Percentiles rank a stretch among this genome's conserved stretches.
Conservation (phyloP, 1,140 invertebrate species). For the Ptiloglossa arizonensis region DNA sequence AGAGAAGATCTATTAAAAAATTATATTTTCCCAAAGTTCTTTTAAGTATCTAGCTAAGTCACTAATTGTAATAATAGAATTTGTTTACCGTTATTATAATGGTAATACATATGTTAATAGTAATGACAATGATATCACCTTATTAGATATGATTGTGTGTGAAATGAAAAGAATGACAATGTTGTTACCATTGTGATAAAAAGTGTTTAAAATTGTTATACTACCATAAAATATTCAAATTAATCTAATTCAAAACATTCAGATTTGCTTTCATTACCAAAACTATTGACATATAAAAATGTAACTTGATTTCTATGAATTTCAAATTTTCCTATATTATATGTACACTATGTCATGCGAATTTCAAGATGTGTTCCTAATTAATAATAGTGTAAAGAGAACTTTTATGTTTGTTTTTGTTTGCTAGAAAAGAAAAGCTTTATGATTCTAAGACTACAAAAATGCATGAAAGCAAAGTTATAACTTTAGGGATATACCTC, state of each 20-base stretch:
- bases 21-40: neutral
- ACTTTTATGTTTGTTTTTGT: conserved; percentile 20
- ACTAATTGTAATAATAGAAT: neutral
- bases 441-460: conserved; percentile 76
- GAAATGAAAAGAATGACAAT: neutral
- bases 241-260: neutral
- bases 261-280: neutral
- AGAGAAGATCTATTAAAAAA: neutral
- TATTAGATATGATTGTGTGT: neutral
- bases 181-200: neutral
- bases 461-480: conserved; percentile 78
- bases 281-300: neutral
- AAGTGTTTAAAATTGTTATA: conserved; percentile 7
- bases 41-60: neutral
- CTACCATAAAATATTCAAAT: neutral
- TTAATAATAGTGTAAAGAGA: conserved; percentile 17
- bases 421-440: conserved; percentile 43
- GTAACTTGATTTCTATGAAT: neutral
- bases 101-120: neutral
- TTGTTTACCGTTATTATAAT: conserved; percentile 8
- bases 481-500: conserved; percentile 82
- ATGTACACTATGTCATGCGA: conserved; percentile 43
- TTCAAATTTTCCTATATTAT: neutral
- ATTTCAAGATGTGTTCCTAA: conserved; percentile 17
- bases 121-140: neutral